Evolutionary conservation across 1,140 invertebrate species (phyloP), one percentile per base, ranked within the genome.

Genomic region (Proctacanthus coquilletti): DNA sequence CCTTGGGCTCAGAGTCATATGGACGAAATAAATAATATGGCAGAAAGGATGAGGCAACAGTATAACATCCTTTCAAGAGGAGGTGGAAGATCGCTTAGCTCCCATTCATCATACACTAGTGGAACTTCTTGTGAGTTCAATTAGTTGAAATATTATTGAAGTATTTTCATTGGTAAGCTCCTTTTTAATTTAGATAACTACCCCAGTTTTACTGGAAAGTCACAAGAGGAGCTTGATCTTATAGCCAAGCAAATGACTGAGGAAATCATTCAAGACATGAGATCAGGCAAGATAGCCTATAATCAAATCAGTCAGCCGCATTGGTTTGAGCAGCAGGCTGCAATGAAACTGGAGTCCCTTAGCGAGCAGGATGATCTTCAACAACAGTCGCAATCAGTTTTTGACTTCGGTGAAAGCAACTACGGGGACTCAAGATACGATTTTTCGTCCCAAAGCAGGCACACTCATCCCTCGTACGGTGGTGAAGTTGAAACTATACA

Each of bases 311-410:
- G 41, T 0, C 50, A 58, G 33, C 53, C 53, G 0, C 47, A 47
- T 13, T 58, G 48, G 27, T 58, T 58, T 32, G 55, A 58, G 27
- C 42, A 34, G 4, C 51, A 58, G 37, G 48, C 55, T 0, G 44
- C 42, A 1, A 45, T 53, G 14, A 14, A 38, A 8, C 41, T 58
- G 4, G 46, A 58, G 13, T 37, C 33, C 0, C 44, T 39, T 15
- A 34, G 35, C 15, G 18, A 18, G 23, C 31, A 21, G 14, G 21
- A 34, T 18, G 31, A 18, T 18, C 19, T 27, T 13, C 38, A 43
- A 37, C 19, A 47, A 2, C 54, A 57, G 36, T 44, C 51, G 14
- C 43, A 44, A 3, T 8, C 8, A 9, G 27, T 51, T 21, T 42
- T 46, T 3, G 23, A n/a, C n/a, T n/a, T n/a, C n/a, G n/a, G n/a